Percentiles rank a stretch among this genome's conserved stretches.
phyloP scores from a whole-genome alignment of 2,797 vertebrate genomes.

The Esox lucius region DNA sequence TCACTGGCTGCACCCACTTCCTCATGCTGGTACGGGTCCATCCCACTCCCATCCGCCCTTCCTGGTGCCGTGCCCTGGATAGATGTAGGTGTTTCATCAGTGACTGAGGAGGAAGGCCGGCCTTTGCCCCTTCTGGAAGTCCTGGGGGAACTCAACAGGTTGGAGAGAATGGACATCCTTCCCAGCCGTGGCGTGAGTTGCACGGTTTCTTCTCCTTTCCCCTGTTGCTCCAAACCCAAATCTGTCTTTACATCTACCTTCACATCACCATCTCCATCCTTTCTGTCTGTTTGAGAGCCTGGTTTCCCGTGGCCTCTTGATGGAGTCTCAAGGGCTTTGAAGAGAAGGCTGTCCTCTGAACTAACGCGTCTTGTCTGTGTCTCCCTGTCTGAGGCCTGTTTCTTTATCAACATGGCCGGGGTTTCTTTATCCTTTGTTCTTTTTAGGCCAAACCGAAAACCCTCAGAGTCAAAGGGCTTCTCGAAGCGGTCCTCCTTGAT shows the following conservation, averaged over 20 bases:
- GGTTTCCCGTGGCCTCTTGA: conserved; percentile 41
- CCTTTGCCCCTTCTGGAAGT: conserved; percentile 49
- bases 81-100: conserved; percentile 30
- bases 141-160: conserved; percentile 71
- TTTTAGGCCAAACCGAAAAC: conserved; percentile 87
- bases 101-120: conserved; percentile 35
- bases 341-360: conserved; percentile 77
- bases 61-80: conserved; percentile 28
- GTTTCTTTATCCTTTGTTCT: not conserved
- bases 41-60: conserved; percentile 23
- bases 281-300: conserved; percentile 63
- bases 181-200: conserved; percentile 82
- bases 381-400: conserved; percentile 74
- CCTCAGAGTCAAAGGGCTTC: conserved; percentile 84
- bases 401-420: conserved; percentile 82
- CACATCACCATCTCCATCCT: conserved; percentile 50
- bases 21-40: conserved; percentile 30
- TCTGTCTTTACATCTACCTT: conserved; percentile 15
- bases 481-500: conserved; percentile 93
- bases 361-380: conserved; percentile 70
- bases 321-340: conserved; percentile 67
- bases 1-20: conserved; percentile 43
- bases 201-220: conserved; percentile 63
- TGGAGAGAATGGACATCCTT: conserved; percentile 89
- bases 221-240: conserved; percentile 37